Evolutionary conservation across 2,113 vertebrate species (phyloP), one percentile per base, ranked within the genome.

Genomic region (Platysternon megacephalum): DNA sequence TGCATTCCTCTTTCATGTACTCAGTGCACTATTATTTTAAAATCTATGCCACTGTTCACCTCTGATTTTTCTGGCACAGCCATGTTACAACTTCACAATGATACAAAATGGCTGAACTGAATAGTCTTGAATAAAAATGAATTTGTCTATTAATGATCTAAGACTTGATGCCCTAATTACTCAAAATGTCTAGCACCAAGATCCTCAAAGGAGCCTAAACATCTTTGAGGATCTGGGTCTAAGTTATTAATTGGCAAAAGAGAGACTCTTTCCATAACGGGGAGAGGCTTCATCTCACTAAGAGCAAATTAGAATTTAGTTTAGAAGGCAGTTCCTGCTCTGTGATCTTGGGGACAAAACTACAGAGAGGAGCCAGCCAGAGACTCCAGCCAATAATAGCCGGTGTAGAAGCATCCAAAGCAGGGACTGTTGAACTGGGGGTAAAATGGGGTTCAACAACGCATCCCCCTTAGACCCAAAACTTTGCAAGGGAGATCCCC

Each of bases 281-380:
- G 29, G 2, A 32, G 52, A 79, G 68, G 24, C 46, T 53, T 80
- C 56, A 55, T 51, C 49, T 68, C 39, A 48, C 9, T 74, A 74
- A 81, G 51, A 56, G 2, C 49, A 56, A 1, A 1, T 49, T 39
- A 81, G 28, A 68, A 85, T 85, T 42, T 72, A 91, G 83, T 24
- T 2, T 55, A 12, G 6, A 48, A 48, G 28, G 19, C 82, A 68
- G 9, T 4, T 32, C 48, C 44, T 0, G 0, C 52, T 24, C 74
- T 68, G 32, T 48, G 13, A 68, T 55, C n/a, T 68, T 46, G 2
- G 48, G 8, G 10, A 32, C 12, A 32, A 32, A 8, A 48, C 29
- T 85, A 28, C 5, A 7, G 29, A 0, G 2, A 8, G 11, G 11
- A 55, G 21, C 1, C 2, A 76, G 79, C 29, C 29, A 65, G 56